Evolutionary conservation across 2,888 invertebrate genomes (phyloP).

Genomic region (Celastrina argiolus): DNA sequence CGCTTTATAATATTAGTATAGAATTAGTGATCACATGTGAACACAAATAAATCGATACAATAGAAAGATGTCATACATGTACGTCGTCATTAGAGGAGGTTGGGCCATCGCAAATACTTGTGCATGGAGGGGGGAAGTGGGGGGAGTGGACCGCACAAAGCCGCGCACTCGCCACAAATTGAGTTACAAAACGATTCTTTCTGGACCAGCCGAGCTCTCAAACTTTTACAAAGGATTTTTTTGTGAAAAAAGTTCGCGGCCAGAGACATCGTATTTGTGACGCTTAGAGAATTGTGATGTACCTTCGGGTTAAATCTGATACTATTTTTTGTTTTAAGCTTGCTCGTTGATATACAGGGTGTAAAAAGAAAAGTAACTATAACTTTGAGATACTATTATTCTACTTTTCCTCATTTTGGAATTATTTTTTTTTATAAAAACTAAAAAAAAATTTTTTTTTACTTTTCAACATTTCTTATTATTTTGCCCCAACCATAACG

Average conservation of each 20-base stretch:
- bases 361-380: no score
- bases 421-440: no score
- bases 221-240: slow-evolving; percentile 54
- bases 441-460: no score
- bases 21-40: no score
- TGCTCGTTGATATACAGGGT: no score
- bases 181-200: slow-evolving; percentile 74
- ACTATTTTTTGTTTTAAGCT: no score
- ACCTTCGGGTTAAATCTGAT: not conserved
- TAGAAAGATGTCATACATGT: not conserved
- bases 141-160: slow-evolving; percentile 38
- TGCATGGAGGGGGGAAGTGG: slow-evolving; percentile 27
- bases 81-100: slow-evolving; percentile 30
- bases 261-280: slow-evolving; percentile 8
- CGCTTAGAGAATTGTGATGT: not conserved
- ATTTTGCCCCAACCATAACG: no score
- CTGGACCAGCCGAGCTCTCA: slow-evolving; percentile 51
- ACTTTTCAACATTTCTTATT: no score
- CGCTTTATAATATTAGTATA: no score
- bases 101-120: slow-evolving; percentile 29
- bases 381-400: no score
- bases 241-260: not conserved
- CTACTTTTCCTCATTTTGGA: no score
- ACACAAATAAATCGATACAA: not conserved
- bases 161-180: slow-evolving; percentile 63